Evolutionary conservation across 2,797 vertebrate genomes (phyloP).

Genomic region (Distichodus sexfasciatus): DNA sequence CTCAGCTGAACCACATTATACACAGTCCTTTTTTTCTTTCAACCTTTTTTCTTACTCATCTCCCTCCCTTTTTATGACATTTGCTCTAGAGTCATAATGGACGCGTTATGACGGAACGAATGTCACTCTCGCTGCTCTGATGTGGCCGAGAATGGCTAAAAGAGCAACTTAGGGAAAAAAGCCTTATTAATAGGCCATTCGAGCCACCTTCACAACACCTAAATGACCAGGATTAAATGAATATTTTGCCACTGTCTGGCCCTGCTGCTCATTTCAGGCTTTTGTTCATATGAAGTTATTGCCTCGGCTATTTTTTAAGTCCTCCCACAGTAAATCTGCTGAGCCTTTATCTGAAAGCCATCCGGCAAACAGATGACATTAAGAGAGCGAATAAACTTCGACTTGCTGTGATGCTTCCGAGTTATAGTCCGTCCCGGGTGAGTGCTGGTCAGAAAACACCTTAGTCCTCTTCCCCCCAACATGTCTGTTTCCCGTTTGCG

Average conservation of each 20-base stretch:
- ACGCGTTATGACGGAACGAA: conserved; percentile 73
- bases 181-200: neutral
- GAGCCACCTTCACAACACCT: neutral
- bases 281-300: conserved; percentile 70
- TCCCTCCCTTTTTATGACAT: conserved; percentile 60
- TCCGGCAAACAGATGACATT: conserved; percentile 81
- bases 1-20: conserved; percentile 63
- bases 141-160: conserved; percentile 67
- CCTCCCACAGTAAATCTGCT: conserved; percentile 71
- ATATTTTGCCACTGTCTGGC: neutral
- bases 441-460: conserved; percentile 20
- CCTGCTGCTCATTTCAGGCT: neutral
- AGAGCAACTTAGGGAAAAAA: conserved; percentile 50
- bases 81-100: conserved; percentile 68
- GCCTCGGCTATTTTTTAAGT: conserved; percentile 65
- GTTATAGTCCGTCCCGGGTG: neutral
- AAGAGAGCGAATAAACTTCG: conserved; percentile 81
- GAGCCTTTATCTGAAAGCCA: conserved; percentile 84
- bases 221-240: neutral
- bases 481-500: conserved; percentile 18
- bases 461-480: neutral
- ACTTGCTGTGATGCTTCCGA: conserved; percentile 77
- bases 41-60: conserved; percentile 26
- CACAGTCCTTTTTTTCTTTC: conserved; percentile 42
- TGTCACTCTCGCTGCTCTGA: conserved; percentile 68